Evolutionary conservation across 2,113 vertebrate species (phyloP).

Genomic region (Tupaia chinensis): DNA sequence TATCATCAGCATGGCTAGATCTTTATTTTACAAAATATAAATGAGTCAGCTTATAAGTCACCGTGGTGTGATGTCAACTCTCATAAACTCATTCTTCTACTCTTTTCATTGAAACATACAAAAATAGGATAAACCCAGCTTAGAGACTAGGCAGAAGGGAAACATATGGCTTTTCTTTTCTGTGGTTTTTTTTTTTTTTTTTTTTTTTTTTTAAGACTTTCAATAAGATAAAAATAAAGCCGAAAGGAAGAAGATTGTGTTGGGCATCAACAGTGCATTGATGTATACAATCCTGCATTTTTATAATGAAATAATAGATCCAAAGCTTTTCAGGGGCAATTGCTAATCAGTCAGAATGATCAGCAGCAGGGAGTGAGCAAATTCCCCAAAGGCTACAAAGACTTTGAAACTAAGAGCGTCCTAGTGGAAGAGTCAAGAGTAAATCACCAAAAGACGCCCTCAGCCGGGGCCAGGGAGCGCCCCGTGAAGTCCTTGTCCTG

Average conservation of each 20-base stretch:
- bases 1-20: not conserved
- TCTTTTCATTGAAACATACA: not conserved
- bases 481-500: not conserved
- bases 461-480: not conserved
- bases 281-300: not conserved
- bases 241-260: not conserved
- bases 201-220: not conserved
- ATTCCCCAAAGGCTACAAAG: not conserved
- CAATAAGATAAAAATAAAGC: not conserved
- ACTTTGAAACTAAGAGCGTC: not conserved
- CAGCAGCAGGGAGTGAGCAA: not conserved
- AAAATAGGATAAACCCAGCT: not conserved
- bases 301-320: not conserved
- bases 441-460: not conserved
- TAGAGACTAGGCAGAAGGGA: not conserved
- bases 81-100: not conserved
- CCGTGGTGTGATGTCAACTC: not conserved
- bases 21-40: constrained; percentile 13
- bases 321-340: not conserved
- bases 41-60: not conserved
- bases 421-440: not conserved
- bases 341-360: not conserved
- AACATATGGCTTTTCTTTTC: not conserved
- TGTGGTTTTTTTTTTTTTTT: too few relatives aligned
- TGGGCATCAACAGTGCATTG: not conserved